phyloP scores from a whole-genome alignment of 92 coral and sea anemone genomes.

The Parazoanthus darwini region DNA sequence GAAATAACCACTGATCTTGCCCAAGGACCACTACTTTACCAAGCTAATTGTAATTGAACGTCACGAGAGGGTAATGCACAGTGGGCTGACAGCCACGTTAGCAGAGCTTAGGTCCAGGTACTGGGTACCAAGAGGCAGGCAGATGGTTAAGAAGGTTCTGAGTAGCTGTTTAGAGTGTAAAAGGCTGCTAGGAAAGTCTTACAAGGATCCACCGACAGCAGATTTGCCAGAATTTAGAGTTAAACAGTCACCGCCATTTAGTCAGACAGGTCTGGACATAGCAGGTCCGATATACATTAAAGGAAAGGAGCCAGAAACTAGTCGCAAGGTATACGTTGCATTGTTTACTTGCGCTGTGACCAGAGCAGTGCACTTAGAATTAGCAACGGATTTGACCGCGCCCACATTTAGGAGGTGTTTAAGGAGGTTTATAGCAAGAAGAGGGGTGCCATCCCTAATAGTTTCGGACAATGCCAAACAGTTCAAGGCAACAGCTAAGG shows the following conservation, averaged over 20 bases:
- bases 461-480: neutral
- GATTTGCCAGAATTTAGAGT: neutral
- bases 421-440: neutral
- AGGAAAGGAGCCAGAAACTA: conserved; percentile 8
- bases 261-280: neutral
- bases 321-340: neutral
- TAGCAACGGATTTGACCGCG: neutral
- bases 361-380: neutral
- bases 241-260: neutral
- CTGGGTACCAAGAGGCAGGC: neutral
- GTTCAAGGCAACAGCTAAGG: neutral
- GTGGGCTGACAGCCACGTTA: neutral
- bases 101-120: conserved; percentile 5
- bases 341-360: neutral
- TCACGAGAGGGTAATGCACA: neutral
- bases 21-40: neutral
- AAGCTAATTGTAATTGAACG: neutral
- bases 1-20: neutral
- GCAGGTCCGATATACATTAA: neutral
- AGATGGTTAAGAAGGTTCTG: neutral
- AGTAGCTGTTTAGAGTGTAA: conserved; percentile 1
- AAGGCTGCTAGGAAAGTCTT: conserved; percentile 1
- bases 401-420: neutral
- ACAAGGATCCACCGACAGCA: neutral
- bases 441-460: neutral